These are phyloP conservation scores for Anoncus sp. DNA, from an alignment of 2,888 invertebrate species.

Conservation along the genomic window DNA sequence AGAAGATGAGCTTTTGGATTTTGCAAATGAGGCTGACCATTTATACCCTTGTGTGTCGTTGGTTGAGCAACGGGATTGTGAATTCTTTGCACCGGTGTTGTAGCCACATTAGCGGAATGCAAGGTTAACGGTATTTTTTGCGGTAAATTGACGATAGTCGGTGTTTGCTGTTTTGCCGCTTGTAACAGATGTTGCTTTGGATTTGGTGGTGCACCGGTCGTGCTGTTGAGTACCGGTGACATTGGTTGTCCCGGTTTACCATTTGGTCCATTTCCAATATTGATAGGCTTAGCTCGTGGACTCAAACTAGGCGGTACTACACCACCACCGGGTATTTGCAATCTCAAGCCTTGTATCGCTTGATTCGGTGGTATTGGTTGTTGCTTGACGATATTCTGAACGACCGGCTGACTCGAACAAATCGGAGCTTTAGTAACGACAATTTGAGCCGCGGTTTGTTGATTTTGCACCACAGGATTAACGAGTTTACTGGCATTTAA, in stretches of 20 bases:
- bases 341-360: slow-evolving; percentile 75
- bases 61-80: slow-evolving; percentile 76
- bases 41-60: slow-evolving; percentile 76
- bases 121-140: slow-evolving; percentile 78
- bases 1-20: slow-evolving; percentile 82
- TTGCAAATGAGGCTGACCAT: slow-evolving; percentile 80
- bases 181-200: slow-evolving; percentile 83
- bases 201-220: slow-evolving; percentile 78
- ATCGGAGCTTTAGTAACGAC: slow-evolving; percentile 75
- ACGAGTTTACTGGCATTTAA: slow-evolving; percentile 83
- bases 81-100: slow-evolving; percentile 72
- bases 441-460: slow-evolving; percentile 66
- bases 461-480: slow-evolving; percentile 69
- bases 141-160: slow-evolving; percentile 78
- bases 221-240: slow-evolving; percentile 79
- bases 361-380: slow-evolving; percentile 68
- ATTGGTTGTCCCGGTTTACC: slow-evolving; percentile 79
- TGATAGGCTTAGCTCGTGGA: slow-evolving; percentile 74
- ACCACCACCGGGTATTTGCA: slow-evolving; percentile 76
- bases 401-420: slow-evolving; percentile 72
- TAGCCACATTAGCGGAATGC: slow-evolving; percentile 72
- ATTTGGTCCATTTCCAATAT: slow-evolving; percentile 68
- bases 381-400: slow-evolving; percentile 79
- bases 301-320: slow-evolving; percentile 78
- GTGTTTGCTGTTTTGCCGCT: slow-evolving; percentile 81